Base-by-base conservation (phyloP, 2,113 vertebrate genomes). In the Platycercus adscitus region DNA sequence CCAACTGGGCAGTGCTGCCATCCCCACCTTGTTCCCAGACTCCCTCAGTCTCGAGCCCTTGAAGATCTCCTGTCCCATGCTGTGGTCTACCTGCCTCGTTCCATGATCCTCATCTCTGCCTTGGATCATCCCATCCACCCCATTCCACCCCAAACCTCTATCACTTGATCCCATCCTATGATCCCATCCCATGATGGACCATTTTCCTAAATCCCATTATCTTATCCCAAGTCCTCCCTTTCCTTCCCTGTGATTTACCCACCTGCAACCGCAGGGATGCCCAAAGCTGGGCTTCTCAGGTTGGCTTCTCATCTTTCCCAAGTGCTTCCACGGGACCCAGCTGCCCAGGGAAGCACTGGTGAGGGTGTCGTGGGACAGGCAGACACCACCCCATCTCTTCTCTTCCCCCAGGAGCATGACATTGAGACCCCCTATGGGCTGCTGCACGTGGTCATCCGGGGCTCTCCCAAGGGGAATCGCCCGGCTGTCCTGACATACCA, bases 401-500 rank as follows among this genome's bases (percentile, higher is more conserved):
- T 91, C 24, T 77, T 72, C 46, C 81, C 60, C 53, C 80, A 99
- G 99, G 99, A 99, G 92, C 99, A 99, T 31, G 99, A 99, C 96
- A 98, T 99, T 6, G 99, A 99, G 97, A 99, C 99, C 2, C 99
- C 99, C 17, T 99, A 99, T 0, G 99, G 99, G 88, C 98, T 99
- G 98, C 98, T 99, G 92, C 99, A 99, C 2, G 99, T 99, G 96
- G 98, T 99, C 78, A 99, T 99, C 96, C 98, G 99, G 8, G 99
- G 99, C 37, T 99, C 99, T 1, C 99, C 99, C 11, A 99, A 99
- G 93, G 99, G 99, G 52, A 99, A 99, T 96, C 98, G 98, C 91
- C 99, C 99, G 0, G 99, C 99, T 46, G 99, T 99, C 96, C 98
- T 99, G 95, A 99, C 99, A 47, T 99, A 99, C 98, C 99, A 99